Evolutionary conservation across 2,797 vertebrate species (phyloP).

Genomic region (Miichthys miiuy): DNA sequence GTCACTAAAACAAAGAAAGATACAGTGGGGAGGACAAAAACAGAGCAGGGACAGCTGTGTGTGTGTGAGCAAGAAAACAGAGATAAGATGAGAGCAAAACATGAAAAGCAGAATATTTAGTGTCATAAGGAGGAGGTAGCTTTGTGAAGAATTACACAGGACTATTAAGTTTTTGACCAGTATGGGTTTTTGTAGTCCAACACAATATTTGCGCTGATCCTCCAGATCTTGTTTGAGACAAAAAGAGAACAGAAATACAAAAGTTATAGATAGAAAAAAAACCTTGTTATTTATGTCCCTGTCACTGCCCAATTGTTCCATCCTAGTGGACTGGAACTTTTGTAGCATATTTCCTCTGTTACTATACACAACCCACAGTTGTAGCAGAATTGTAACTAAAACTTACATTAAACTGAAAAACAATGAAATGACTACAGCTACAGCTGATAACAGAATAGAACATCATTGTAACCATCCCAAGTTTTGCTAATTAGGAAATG

Average conservation of each 20-base stretch:
- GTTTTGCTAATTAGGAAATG: no score
- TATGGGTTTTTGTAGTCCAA: neutral
- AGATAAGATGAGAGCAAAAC: constrained; percentile 10
- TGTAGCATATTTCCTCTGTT: neutral
- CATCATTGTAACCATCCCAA: no score
- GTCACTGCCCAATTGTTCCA: neutral
- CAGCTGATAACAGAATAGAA: no score
- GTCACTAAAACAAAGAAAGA: constrained; percentile 54
- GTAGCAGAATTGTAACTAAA: no score
- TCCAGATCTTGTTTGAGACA: neutral
- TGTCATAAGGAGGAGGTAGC: constrained; percentile 48
- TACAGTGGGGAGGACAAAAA: constrained; percentile 31
- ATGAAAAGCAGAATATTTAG: constrained; percentile 31
- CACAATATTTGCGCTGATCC: constrained; percentile 7
- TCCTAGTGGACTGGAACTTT: neutral
- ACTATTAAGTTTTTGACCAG: constrained; percentile 1
- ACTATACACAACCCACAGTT: no score
- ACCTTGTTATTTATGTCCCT: neutral
- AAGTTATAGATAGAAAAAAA: neutral
- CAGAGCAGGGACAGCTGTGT: constrained; percentile 10
- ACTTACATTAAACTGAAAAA: no score
- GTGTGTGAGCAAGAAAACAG: constrained; percentile 16
- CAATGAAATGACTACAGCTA: no score
- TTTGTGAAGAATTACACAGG: constrained; percentile 62
- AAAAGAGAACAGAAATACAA: neutral